A percentile compares a stretch with the other conserved stretches of the same genome.
Conservation (phyloP, 2,113 vertebrate species). For the Platichthys flesus region DNA sequence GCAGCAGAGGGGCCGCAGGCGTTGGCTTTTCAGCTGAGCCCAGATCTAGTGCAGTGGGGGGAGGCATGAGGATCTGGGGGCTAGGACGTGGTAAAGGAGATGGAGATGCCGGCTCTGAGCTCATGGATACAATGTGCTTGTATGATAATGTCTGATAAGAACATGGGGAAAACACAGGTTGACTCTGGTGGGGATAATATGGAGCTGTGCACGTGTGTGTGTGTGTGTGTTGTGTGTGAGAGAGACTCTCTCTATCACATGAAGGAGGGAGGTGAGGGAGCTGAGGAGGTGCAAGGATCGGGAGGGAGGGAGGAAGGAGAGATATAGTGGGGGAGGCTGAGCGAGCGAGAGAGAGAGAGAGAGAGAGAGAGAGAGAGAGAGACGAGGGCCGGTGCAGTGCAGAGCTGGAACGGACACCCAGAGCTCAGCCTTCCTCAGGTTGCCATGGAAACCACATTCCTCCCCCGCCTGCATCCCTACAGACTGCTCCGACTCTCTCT, state of each 20-base stretch:
- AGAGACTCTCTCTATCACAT: conserved; percentile 55
- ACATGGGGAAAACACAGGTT: conserved; percentile 62
- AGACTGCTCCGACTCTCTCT: conserved; percentile 78
- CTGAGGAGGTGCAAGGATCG: conserved; percentile 53
- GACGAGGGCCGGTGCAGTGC: conserved; percentile 84
- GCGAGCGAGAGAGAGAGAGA: conserved; percentile 26
- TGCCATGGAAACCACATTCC: conserved; percentile 88
- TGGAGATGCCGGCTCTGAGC: conserved; percentile 48
- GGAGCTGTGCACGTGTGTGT: conserved; percentile 23
- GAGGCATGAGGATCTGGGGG: conserved; percentile 47
- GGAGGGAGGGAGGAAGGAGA: conserved; percentile 35
- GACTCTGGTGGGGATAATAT: conserved; percentile 56
- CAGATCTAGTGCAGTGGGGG: conserved; percentile 68
- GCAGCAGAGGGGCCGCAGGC: conserved; percentile 73
- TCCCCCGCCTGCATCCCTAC: conserved; percentile 87
- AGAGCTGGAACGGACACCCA: conserved; percentile 86
- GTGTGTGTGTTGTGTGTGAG: conserved; percentile 21
- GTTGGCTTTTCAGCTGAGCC: conserved; percentile 76
- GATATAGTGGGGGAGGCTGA: conserved; percentile 67
- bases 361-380: conserved; percentile 58
- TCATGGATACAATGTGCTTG: conserved; percentile 39
- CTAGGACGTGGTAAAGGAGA: conserved; percentile 18
- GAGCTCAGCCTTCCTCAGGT: conserved; percentile 85
- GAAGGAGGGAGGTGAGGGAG: conserved; percentile 62
- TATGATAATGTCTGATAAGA: conserved; percentile 66